These are phyloP conservation scores for Nettapus auritus DNA, from an alignment of 2,113 vertebrate species.

Conservation along the genomic window DNA sequence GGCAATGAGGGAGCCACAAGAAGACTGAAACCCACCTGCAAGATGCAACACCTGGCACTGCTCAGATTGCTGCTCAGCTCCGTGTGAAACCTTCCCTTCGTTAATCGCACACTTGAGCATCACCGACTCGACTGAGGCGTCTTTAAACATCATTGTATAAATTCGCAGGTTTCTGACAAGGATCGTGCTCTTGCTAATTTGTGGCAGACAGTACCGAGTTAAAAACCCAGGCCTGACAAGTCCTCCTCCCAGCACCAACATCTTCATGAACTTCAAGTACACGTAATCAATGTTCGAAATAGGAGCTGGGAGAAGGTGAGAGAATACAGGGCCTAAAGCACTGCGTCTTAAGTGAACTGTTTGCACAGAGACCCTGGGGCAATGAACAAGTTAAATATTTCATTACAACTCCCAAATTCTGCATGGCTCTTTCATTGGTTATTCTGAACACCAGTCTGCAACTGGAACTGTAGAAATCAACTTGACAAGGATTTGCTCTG, in stretches of 20 bases:
- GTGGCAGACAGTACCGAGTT: background rate
- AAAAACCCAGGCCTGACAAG: background rate
- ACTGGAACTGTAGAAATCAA: background rate
- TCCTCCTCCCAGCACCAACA: background rate
- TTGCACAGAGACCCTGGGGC: background rate
- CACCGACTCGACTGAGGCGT: background rate
- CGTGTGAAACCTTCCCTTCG: background rate
- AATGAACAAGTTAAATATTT: accelerated
- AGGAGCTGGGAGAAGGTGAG: background rate
- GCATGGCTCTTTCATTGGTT: background rate
- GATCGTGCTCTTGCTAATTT: accelerated
- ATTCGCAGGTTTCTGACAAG: background rate
- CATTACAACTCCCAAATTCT: background rate
- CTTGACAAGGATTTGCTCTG: background rate
- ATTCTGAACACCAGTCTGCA: background rate
- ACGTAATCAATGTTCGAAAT: accelerated
- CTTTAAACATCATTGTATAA: background rate
- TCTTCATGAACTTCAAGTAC: background rate
- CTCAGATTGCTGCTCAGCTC: background rate
- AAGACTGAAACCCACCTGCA: background rate
- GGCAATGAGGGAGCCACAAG: background rate
- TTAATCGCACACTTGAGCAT: background rate
- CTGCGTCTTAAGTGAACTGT: background rate
- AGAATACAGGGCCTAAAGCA: background rate
- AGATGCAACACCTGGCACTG: background rate